A percentile compares a stretch with the other conserved stretches of the same genome.
These are phyloP conservation scores for Beaufortia kweichowensis DNA, from an alignment of 2,113 vertebrate genomes.

Conservation along the genomic window DNA sequence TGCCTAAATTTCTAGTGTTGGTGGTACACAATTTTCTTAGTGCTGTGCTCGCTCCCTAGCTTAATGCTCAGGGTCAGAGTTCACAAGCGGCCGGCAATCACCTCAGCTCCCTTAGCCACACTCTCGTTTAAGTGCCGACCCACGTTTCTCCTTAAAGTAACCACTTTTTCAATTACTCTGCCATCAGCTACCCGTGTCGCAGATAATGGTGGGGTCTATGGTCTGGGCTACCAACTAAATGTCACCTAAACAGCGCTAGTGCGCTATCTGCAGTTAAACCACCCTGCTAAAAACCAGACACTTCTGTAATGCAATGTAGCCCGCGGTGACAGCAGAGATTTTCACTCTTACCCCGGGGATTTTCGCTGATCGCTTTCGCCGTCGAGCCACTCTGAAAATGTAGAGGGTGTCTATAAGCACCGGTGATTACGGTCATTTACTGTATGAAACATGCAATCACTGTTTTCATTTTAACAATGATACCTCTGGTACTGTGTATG, in stretches of 20 bases:
- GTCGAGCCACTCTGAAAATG: constrained; percentile 4
- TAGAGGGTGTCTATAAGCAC: not conserved
- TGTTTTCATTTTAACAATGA: constrained; percentile 2
- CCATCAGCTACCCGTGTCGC: constrained; percentile 52
- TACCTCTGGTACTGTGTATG: not conserved
- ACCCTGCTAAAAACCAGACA: constrained; percentile 26
- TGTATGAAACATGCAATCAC: constrained; percentile 5
- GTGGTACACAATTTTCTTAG: constrained; percentile 32
- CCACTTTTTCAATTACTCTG: constrained; percentile 59
- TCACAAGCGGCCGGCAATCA: constrained; percentile 30
- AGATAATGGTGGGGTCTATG: constrained; percentile 54
- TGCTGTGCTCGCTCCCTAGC: constrained; percentile 19
- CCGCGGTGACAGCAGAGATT: not conserved
- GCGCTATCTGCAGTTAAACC: constrained; percentile 46
- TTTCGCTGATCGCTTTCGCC: constrained; percentile 10
- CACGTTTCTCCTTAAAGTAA: constrained; percentile 44
- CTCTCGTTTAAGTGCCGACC: constrained; percentile 45
- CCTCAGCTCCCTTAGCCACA: not conserved
- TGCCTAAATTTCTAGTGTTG: constrained; percentile 33
- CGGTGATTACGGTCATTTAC: constrained; percentile 34
- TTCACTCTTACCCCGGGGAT: not conserved
- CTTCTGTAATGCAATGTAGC: constrained; percentile 6
- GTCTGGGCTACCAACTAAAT: constrained; percentile 51
- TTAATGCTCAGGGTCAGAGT: constrained; percentile 40
- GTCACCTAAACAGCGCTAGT: constrained; percentile 47